Evolutionary conservation across 2,113 vertebrate species (phyloP).

Genomic region (Bujurquina vittata): DNA sequence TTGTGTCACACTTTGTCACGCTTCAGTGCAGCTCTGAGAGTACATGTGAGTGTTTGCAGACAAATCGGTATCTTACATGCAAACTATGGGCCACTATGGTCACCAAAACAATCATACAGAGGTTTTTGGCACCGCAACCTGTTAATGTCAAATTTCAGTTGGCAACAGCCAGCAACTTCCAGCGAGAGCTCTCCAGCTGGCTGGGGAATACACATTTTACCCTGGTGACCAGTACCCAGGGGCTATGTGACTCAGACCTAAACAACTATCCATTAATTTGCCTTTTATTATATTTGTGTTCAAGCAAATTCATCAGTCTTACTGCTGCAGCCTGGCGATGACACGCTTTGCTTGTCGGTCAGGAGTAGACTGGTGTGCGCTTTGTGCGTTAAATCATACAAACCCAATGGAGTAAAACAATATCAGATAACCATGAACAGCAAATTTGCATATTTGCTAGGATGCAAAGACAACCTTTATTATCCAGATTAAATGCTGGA

Average conservation of each 20-base stretch:
- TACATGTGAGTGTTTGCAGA: neutral
- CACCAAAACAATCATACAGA: neutral
- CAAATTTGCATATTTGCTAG: neutral
- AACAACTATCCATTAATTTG: neutral
- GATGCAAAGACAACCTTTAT: neutral
- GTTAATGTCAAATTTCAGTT: neutral
- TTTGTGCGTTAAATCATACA: neutral
- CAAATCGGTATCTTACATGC: neutral
- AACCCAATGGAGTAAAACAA: neutral
- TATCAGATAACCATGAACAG: neutral
- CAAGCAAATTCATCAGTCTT: neutral
- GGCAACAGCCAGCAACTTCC: neutral
- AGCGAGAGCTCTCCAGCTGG: neutral
- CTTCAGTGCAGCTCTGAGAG: neutral
- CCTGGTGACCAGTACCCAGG: neutral
- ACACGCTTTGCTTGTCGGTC: neutral
- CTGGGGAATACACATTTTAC: neutral
- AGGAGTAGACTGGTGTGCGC: neutral
- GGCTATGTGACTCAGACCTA: neutral
- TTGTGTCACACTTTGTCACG: too few species aligned
- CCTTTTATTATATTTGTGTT: slow-evolving; percentile 1
- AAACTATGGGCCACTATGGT: neutral
- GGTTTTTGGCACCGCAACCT: neutral
- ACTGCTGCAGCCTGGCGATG: neutral
- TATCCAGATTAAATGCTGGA: neutral